A percentile compares a stretch with the other conserved stretches of the same genome.
These are phyloP conservation scores for Pelecanus crispus DNA, from an alignment of 2,113 vertebrate genomes.

Conservation along the genomic window DNA sequence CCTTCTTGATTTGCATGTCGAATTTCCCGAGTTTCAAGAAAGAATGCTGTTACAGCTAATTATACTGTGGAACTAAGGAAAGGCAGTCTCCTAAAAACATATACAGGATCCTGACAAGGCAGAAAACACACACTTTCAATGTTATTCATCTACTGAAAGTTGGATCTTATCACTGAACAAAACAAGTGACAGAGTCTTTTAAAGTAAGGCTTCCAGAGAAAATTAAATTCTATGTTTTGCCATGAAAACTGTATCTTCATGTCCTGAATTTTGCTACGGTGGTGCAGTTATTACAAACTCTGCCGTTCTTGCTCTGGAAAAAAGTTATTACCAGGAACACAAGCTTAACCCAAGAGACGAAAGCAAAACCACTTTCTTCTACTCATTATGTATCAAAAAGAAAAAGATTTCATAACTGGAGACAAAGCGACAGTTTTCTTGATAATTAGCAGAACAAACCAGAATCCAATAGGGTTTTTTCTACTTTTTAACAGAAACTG, in stretches of 20 bases:
- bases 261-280: not conserved
- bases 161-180: not conserved
- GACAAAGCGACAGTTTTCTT: not conserved
- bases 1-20: not conserved
- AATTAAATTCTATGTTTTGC: not conserved
- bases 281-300: not conserved
- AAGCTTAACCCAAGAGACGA: not conserved
- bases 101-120: not conserved
- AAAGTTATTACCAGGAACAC: not conserved
- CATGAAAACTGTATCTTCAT: not conserved
- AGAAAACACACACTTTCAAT: not conserved
- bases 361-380: not conserved
- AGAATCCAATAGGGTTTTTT: not conserved
- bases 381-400: not conserved
- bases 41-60: not conserved
- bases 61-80: not conserved
- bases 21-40: not conserved
- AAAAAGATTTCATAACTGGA: not conserved
- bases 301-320: not conserved
- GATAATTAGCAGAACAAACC: not conserved
- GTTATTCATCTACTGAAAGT: not conserved
- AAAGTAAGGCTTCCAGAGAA: not conserved
- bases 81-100: not conserved
- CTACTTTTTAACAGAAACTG: not conserved
- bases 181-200: not conserved